Percentiles rank a stretch among this genome's conserved stretches.
Evolutionary conservation across 1,140 invertebrate species (phyloP).

Genomic region (Lordiphosa clarofinis): DNA sequence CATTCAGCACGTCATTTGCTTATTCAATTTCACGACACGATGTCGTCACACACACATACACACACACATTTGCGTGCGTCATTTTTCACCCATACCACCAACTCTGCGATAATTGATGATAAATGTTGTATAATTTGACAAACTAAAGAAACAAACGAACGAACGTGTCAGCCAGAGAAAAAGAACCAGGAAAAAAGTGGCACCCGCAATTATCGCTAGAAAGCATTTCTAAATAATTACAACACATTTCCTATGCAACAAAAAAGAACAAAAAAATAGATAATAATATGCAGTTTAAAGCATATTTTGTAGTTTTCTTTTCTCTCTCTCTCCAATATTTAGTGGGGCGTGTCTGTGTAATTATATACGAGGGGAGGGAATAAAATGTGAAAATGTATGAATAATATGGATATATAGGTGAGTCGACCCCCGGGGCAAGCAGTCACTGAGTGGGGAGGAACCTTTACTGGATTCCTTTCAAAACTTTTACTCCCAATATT

Average conservation of each 20-base stretch:
- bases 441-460: too few species aligned
- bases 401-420: slow-evolving; percentile 14
- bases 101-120: slow-evolving; percentile 73
- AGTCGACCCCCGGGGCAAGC: too few species aligned
- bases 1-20: slow-evolving; percentile 76
- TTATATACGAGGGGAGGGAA: slow-evolving; percentile 38
- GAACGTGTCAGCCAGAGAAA: slow-evolving; percentile 16
- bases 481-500: too few species aligned
- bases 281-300: slow-evolving; percentile 50
- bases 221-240: slow-evolving; percentile 75
- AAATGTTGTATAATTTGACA: slow-evolving; percentile 78
- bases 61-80: slow-evolving; percentile 14
- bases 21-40: slow-evolving; percentile 76
- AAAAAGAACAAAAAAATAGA: slow-evolving; percentile 20
- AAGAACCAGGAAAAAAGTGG: slow-evolving; percentile 25
- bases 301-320: slow-evolving; percentile 28
- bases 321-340: slow-evolving; percentile 15
- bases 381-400: slow-evolving; percentile 54
- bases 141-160: slow-evolving; percentile 45
- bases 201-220: slow-evolving; percentile 76
- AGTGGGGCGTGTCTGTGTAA: slow-evolving; percentile 58
- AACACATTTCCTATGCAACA: slow-evolving; percentile 32
- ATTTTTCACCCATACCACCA: slow-evolving; percentile 53
- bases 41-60: slow-evolving; percentile 44
- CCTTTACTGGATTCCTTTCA: too few species aligned